A percentile compares a stretch with the other conserved stretches of the same genome.
phyloP scores from a whole-genome alignment of 2,797 vertebrate genomes.

The Falco columbarius region DNA sequence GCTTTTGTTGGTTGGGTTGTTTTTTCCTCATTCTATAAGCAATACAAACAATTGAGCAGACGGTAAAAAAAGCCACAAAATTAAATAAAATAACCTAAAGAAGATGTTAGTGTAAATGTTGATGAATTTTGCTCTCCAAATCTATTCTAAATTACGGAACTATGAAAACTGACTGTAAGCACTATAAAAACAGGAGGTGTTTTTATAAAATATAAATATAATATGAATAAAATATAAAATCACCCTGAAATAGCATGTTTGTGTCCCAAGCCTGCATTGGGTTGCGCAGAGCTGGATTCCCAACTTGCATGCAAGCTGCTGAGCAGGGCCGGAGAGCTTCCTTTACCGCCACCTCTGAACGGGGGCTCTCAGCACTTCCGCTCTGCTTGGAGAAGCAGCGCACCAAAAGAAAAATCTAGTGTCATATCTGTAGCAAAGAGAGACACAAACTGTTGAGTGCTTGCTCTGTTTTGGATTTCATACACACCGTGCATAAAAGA shows the following conservation, averaged over 20 bases:
- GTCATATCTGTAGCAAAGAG: not conserved
- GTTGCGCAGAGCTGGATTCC: not conserved
- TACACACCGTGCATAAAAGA: not conserved
- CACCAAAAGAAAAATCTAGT: not conserved
- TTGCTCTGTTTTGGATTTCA: not conserved
- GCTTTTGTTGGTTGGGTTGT: not conserved
- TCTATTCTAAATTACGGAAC: not conserved
- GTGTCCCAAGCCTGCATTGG: not conserved
- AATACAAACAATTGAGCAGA: not conserved
- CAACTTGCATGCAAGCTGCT: fast-evolving
- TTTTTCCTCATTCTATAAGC: not conserved
- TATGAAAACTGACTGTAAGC: not conserved
- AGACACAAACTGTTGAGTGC: not conserved
- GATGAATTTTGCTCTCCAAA: not conserved
- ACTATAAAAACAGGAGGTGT: not conserved
- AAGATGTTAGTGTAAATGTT: not conserved
- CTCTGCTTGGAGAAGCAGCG: not conserved
- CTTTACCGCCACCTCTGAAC: not conserved
- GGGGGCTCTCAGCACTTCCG: not conserved
- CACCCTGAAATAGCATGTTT: fast-evolving
- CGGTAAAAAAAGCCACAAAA: not conserved
- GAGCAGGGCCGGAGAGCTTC: not conserved
- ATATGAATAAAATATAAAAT: not conserved
- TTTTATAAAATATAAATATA: not conserved
- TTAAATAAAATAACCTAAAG: not conserved